A percentile compares a stretch with the other conserved stretches of the same genome.
Evolutionary conservation across 1,140 invertebrate genomes (phyloP).

Genomic region (Drosophila arawakana): DNA sequence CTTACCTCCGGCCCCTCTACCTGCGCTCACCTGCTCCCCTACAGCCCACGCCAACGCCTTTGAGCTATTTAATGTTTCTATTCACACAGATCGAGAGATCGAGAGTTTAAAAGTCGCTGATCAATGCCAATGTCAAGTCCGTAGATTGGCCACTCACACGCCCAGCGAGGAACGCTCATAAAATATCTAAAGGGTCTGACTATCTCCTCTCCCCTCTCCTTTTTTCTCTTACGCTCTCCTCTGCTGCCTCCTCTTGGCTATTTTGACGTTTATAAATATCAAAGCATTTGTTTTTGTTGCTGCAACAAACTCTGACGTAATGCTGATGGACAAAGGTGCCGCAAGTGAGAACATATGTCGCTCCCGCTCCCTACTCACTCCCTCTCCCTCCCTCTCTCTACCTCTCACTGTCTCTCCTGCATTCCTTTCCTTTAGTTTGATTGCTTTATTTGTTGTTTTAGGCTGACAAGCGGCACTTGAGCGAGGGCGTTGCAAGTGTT

Average conservation of each 20-base stretch:
- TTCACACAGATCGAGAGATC: constrained; percentile 55
- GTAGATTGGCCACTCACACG: constrained; percentile 49
- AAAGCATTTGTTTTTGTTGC: constrained; percentile 70
- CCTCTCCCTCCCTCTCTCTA: no score
- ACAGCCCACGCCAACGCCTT: no score
- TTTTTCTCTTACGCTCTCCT: background rate
- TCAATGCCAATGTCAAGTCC: constrained; percentile 46
- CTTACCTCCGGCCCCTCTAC: constrained; percentile 6
- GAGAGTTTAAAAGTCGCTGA: background rate
- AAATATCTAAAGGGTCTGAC: constrained; percentile 60
- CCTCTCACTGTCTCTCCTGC: no score
- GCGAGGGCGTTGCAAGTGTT: constrained; percentile 72
- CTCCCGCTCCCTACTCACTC: background rate
- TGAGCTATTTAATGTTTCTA: constrained; percentile 75
- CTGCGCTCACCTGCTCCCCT: background rate
- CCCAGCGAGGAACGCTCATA: constrained; percentile 44
- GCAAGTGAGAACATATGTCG: constrained; percentile 72
- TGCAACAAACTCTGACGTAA: constrained; percentile 61
- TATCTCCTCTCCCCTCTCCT: background rate
- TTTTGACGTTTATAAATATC: constrained; percentile 84
- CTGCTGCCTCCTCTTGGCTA: constrained; percentile 54
- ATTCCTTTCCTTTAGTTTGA: constrained; percentile 54
- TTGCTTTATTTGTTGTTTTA: constrained; percentile 83
- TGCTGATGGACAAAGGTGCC: constrained; percentile 79
- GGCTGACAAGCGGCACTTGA: constrained; percentile 49